Percentiles rank a stretch among this genome's conserved stretches.
Conservation (phyloP, 2,797 vertebrate genomes). For the Neostethus bicornis region DNA sequence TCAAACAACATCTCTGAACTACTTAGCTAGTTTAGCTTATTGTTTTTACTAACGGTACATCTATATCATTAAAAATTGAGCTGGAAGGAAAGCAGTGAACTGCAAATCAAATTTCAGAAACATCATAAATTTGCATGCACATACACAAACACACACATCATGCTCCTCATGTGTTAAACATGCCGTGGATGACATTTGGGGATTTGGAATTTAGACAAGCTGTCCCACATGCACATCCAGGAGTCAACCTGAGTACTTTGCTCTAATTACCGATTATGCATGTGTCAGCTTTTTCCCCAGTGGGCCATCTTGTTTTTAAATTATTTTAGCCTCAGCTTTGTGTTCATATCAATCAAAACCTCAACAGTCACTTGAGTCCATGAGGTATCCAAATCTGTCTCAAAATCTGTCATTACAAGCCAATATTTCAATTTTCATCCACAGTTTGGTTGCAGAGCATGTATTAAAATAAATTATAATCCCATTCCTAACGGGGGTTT, state of each 20-base stretch:
- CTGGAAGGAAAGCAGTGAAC: not conserved
- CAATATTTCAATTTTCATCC: constrained; percentile 20
- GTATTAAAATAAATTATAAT: too few species aligned
- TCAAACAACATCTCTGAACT: not conserved
- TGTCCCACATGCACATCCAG: constrained; percentile 18
- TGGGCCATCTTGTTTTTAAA: not conserved
- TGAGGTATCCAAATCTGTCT: not conserved
- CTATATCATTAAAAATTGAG: not conserved
- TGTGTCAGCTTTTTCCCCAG: too few species aligned
- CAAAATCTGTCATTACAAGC: constrained; percentile 20
- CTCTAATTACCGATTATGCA: not conserved
- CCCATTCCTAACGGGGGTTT: constrained; percentile 20
- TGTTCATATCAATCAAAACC: not conserved
- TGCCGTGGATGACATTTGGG: constrained; percentile 1
- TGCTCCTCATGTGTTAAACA: not conserved
- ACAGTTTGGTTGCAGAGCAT: constrained; percentile 25
- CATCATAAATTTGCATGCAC: not conserved
- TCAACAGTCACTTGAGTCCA: constrained; percentile 2
- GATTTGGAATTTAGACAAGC: constrained; percentile 15
- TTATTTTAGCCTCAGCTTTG: not conserved
- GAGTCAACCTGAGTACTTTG: constrained; percentile 2
- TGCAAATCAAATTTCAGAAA: constrained; percentile 14
- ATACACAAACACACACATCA: not conserved
- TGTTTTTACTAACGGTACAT: constrained; percentile 8
- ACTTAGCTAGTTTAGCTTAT: not conserved